phyloP scores from a whole-genome alignment of 2,797 vertebrate species.

The Sebastes melanostomus region DNA sequence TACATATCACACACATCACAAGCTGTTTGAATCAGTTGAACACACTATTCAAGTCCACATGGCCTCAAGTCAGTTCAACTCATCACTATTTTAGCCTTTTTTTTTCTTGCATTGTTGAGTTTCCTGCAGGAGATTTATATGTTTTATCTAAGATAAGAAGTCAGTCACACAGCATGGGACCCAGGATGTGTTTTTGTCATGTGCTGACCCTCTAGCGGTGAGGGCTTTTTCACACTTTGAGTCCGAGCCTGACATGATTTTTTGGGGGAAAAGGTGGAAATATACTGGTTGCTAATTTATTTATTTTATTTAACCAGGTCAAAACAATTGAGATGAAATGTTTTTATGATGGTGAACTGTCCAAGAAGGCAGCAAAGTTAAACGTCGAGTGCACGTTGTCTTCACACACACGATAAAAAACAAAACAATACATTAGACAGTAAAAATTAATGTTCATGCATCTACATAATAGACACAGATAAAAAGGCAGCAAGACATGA shows the following conservation, averaged over 20 bases:
- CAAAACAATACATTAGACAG: no score
- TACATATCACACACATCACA: neutral
- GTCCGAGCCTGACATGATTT: neutral
- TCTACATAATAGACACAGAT: no score
- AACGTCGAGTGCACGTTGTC: no score
- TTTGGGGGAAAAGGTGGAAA: neutral
- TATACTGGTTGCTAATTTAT: neutral
- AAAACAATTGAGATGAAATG: no score
- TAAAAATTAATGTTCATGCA: fast-evolving
- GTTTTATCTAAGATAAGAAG: slow-evolving; percentile 36
- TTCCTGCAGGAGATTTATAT: neutral
- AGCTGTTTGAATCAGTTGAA: neutral
- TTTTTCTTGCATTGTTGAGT: neutral
- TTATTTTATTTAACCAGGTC: no score
- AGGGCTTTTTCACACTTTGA: neutral
- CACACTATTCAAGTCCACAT: neutral
- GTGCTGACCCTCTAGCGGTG: slow-evolving; percentile 25
- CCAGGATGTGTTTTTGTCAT: slow-evolving; percentile 19
- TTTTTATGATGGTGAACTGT: no score
- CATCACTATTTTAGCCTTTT: neutral
- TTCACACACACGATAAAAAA: no score
- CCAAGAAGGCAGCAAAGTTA: no score
- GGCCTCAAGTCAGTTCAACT: neutral
- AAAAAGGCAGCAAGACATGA: fast-evolving
- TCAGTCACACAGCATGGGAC: slow-evolving; percentile 28